Conservation (phyloP, 2,888 invertebrate species). For the Tanypteryx hageni region DNA sequence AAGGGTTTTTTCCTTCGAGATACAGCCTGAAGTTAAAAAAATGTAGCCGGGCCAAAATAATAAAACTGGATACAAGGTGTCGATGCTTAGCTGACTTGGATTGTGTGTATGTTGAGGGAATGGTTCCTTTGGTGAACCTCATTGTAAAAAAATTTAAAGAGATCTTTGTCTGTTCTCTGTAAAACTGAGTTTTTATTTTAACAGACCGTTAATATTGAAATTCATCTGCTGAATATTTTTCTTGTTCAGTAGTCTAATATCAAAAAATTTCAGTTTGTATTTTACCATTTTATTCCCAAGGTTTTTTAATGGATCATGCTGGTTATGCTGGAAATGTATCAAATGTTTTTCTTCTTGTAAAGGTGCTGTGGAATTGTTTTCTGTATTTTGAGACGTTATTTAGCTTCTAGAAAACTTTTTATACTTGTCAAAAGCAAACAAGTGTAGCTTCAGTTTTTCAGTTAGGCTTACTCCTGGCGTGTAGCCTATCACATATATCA, state of each 20-base stretch:
- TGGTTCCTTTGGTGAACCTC: conserved; percentile 35
- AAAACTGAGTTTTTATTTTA: conserved; percentile 30
- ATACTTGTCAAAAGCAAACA: conserved; percentile 34
- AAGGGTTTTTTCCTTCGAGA: conserved; percentile 21
- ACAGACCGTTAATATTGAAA: neutral
- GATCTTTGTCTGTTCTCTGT: conserved; percentile 28
- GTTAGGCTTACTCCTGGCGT: conserved; percentile 33
- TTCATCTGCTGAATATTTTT: conserved; percentile 50
- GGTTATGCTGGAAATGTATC: neutral
- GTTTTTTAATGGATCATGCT: conserved; percentile 20
- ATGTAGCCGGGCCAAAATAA: conserved; percentile 21
- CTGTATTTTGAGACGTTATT: conserved; percentile 35
- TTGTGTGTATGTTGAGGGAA: conserved; percentile 46
- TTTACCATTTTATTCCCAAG: conserved; percentile 46
- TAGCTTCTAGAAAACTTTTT: conserved; percentile 42
- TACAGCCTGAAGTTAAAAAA: neutral
- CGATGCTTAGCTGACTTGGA: conserved; percentile 37
- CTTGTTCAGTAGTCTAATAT: conserved; percentile 42
- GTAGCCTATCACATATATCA: conserved; percentile 39
- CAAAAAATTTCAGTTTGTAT: conserved; percentile 10
- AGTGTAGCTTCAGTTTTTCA: conserved; percentile 40
- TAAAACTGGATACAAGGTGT: conserved; percentile 34
- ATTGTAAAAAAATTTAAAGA: conserved; percentile 29
- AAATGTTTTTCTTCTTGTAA: conserved; percentile 33
- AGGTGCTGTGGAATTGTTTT: conserved; percentile 55